phyloP scores from a whole-genome alignment of 2,797 vertebrate species.

The Lacerta agilis region DNA sequence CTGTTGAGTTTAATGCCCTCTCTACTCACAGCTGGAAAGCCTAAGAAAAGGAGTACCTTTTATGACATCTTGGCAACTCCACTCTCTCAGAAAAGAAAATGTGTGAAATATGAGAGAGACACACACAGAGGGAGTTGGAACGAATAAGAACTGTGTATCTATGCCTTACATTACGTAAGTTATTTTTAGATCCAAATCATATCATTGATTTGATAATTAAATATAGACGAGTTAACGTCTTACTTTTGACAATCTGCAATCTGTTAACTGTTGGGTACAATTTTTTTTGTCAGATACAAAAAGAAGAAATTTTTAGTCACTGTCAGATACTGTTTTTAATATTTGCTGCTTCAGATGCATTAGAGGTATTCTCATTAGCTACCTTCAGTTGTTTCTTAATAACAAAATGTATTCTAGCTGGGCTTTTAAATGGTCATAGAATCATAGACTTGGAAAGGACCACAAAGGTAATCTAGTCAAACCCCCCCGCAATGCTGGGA shows the following conservation, averaged over 20 bases:
- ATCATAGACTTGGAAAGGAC: background rate
- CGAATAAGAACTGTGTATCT: background rate
- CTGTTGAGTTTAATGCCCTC: background rate
- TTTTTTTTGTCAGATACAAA: no score
- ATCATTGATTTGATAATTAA: slow-evolving; percentile 28
- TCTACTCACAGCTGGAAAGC: slow-evolving; percentile 28
- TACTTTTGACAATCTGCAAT: background rate
- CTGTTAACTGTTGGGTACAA: slow-evolving; percentile 31
- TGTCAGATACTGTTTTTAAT: background rate
- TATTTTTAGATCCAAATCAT: slow-evolving; percentile 19
- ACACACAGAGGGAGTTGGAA: slow-evolving; percentile 1
- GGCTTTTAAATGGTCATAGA: background rate
- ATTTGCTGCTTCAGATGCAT: slow-evolving; percentile 24
- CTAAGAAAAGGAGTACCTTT: slow-evolving; percentile 13
- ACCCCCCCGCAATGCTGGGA: no score
- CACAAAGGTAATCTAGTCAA: no score
- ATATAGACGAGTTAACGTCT: background rate
- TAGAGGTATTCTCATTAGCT: slow-evolving; percentile 25
- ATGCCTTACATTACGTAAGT: slow-evolving; percentile 22
- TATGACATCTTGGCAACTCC: slow-evolving; percentile 48
- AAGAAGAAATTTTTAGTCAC: background rate
- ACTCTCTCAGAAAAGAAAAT: slow-evolving; percentile 10
- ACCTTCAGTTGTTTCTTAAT: background rate
- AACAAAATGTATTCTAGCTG: slow-evolving; percentile 24
- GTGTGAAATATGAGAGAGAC: background rate